phyloP scores from a whole-genome alignment of 1,140 invertebrate species.

The Patella vulgata region DNA sequence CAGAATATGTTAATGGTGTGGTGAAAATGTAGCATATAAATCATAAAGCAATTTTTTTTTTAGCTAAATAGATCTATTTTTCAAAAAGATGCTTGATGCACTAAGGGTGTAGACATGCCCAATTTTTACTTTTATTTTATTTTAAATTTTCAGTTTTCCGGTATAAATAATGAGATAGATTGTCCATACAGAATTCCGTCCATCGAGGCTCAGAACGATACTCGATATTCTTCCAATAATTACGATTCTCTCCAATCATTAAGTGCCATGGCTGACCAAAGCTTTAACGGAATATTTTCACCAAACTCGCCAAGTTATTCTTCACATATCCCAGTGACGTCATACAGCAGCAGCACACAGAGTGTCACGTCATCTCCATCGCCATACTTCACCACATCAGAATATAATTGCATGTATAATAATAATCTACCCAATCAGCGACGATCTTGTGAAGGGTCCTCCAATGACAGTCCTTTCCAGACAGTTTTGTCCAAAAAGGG shows the following conservation, averaged over 20 bases:
- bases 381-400: slow-evolving; percentile 9
- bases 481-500: no score
- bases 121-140: background rate
- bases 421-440: slow-evolving; percentile 10
- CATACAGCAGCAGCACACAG: background rate
- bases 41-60: background rate
- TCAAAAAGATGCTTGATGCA: slow-evolving; percentile 4
- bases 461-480: no score
- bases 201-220: background rate
- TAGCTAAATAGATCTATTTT: slow-evolving; percentile 7
- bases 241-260: slow-evolving; percentile 31
- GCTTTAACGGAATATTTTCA: slow-evolving; percentile 23
- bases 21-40: background rate
- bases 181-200: background rate
- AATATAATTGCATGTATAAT: slow-evolving; percentile 2
- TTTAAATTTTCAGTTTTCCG: background rate
- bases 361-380: background rate
- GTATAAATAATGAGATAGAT: background rate
- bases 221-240: slow-evolving; percentile 4
- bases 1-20: no score
- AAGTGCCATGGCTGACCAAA: slow-evolving; percentile 31
- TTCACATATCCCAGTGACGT: background rate
- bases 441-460: background rate
- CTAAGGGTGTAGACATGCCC: slow-evolving; percentile 10
- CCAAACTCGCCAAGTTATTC: slow-evolving; percentile 1